Evolutionary conservation across 2,888 invertebrate genomes (phyloP), one percentile per base, ranked within the genome.

Genomic region (Rhynchonema sp.): DNA sequence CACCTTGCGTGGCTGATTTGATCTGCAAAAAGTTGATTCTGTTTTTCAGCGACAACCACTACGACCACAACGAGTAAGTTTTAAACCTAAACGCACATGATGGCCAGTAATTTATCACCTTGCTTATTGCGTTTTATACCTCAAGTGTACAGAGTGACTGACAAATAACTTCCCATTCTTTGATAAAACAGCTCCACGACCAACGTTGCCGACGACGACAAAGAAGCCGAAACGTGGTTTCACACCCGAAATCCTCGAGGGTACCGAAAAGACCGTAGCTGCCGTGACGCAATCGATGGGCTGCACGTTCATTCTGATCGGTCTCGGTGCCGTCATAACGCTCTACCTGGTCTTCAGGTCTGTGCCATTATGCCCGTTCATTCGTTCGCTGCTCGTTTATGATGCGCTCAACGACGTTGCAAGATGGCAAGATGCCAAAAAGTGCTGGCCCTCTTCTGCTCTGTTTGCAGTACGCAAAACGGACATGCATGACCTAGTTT

Each of bases 301-400:
- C 3, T 60, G 60, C 54, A 30, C 28, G 13, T 60, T 49, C 25
- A 25, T 60, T 2, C 28, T 60, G 23, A 25, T n/a, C 2, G 49
- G 30, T 26, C n/a, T 60, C 30, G 25, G 56, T 1, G 9, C 52
- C 2, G 30, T 30, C 22, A 23, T 60, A 6, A 30, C 23, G 22
- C 54, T 60, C 22, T 57, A 56, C 53, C 9, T 59, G 1, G 9
- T 56, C 27, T 59, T 59, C 56, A 55, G 59, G 59, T 59, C 6
- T 17, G 38, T 38, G n/a, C n/a, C n/a, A n/a, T n/a, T n/a, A n/a
- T n/a, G n/a, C n/a, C n/a, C n/a, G n/a, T n/a, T n/a, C n/a, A n/a
- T n/a, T n/a, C n/a, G n/a, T n/a, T n/a, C n/a, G n/a, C n/a, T n/a
- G n/a, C n/a, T n/a, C n/a, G n/a, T n/a, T n/a, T n/a, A n/a, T n/a